Conservation (phyloP, 2,888 invertebrate genomes). For the Coronaproctus castanopsis region DNA sequence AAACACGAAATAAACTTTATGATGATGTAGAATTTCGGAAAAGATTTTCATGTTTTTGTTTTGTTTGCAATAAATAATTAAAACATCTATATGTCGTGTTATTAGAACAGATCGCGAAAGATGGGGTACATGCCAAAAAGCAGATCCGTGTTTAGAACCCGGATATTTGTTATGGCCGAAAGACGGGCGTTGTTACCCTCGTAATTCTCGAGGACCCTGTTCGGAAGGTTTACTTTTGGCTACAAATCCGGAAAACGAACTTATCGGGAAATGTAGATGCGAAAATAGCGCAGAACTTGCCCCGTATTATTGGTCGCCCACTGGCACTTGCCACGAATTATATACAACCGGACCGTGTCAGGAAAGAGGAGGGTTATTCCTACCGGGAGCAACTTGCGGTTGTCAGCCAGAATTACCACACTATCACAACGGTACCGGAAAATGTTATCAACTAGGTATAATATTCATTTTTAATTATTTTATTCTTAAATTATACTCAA, state of each 20-base stretch:
- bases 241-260: slow-evolving; percentile 25
- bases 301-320: slow-evolving; percentile 37
- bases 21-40: no score
- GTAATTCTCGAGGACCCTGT: slow-evolving; percentile 33
- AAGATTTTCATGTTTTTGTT: no score
- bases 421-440: slow-evolving; percentile 42
- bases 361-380: slow-evolving; percentile 50
- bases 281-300: slow-evolving; percentile 31
- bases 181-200: slow-evolving; percentile 51
- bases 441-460: slow-evolving; percentile 55
- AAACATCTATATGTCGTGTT: no score
- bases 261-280: slow-evolving; percentile 45
- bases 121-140: slow-evolving; percentile 50
- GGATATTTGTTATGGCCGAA: slow-evolving; percentile 55
- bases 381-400: slow-evolving; percentile 52
- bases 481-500: neutral
- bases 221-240: slow-evolving; percentile 20
- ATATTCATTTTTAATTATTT: slow-evolving; percentile 4
- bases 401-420: slow-evolving; percentile 51
- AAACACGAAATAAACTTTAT: no score
- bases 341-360: slow-evolving; percentile 58
- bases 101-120: slow-evolving; percentile 34
- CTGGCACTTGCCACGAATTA: slow-evolving; percentile 56
- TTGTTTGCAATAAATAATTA: no score
- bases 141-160: slow-evolving; percentile 39